Evolutionary conservation across 1,140 invertebrate genomes (phyloP).

Genomic region (Tetramorium simillimum): DNA sequence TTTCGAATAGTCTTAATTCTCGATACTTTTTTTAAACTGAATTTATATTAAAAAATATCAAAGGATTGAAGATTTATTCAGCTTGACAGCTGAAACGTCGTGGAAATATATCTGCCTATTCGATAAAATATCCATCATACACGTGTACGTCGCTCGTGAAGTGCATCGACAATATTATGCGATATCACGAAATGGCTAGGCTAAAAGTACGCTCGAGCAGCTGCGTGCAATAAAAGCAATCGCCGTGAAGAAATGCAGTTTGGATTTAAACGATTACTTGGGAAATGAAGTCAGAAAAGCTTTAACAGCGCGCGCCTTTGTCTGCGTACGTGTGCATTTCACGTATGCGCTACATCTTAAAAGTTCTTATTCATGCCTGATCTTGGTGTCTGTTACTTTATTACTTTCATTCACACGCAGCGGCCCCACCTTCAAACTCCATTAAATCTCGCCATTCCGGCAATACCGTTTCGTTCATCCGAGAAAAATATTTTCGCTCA

Average conservation of each 20-base stretch:
- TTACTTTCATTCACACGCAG: conserved; percentile 48
- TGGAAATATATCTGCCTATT: conserved; percentile 28
- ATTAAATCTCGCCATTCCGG: conserved; percentile 43
- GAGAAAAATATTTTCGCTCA: conserved; percentile 41
- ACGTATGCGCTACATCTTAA: background rate
- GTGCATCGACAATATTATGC: conserved; percentile 40
- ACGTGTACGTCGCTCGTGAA: conserved; percentile 29
- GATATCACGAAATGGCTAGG: background rate
- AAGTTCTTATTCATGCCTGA: conserved; percentile 49
- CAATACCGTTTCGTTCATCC: background rate
- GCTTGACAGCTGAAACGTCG: conserved; percentile 24
- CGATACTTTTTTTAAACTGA: background rate
- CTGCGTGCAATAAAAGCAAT: conserved; percentile 22
- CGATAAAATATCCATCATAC: conserved; percentile 27
- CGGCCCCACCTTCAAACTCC: conserved; percentile 22
- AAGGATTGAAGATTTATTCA: background rate
- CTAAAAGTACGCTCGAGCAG: conserved; percentile 29
- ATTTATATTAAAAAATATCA: background rate
- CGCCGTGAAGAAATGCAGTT: conserved; percentile 3
- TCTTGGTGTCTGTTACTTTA: conserved; percentile 58
- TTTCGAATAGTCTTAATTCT: background rate
- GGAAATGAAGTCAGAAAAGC: conserved; percentile 38
- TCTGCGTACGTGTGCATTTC: background rate
- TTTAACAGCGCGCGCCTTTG: background rate
- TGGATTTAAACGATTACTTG: conserved; percentile 54